These are phyloP conservation scores for Carcina quercana DNA, from an alignment of 2,888 invertebrate genomes.

Conservation along the genomic window DNA sequence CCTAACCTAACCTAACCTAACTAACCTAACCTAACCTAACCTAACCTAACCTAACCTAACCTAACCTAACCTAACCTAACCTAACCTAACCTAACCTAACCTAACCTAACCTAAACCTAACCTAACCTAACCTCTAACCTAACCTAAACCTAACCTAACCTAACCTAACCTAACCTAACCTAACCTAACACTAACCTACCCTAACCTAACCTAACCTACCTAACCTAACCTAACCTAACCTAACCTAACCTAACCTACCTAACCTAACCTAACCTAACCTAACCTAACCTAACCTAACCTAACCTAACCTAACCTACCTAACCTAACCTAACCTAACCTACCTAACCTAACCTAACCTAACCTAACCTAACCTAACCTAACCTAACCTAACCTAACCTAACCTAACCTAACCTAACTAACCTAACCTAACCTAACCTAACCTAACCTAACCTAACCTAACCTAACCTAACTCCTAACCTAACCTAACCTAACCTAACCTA, in stretches of 20 bases:
- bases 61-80: conserved; percentile 19
- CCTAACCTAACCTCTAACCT: conserved; percentile 18
- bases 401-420: conserved; percentile 9
- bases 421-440: conserved; percentile 14
- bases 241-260: conserved; percentile 21
- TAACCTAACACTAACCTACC: conserved; percentile 20
- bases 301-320: conserved; percentile 20
- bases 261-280: conserved; percentile 20
- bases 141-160: conserved; percentile 19
- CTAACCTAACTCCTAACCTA: conserved; percentile 5
- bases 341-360: conserved; percentile 15
- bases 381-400: conserved; percentile 8
- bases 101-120: conserved; percentile 21
- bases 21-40: conserved; percentile 15
- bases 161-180: conserved; percentile 24
- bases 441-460: conserved; percentile 10
- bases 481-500: conserved; percentile 7
- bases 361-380: conserved; percentile 15
- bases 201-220: conserved; percentile 23
- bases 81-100: conserved; percentile 21
- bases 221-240: conserved; percentile 24
- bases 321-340: conserved; percentile 16
- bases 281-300: conserved; percentile 18
- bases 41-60: conserved; percentile 18
- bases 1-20: conserved; percentile 1